Conservation (phyloP, 2,888 invertebrate species). For the Chrysina gloriosa region DNA sequence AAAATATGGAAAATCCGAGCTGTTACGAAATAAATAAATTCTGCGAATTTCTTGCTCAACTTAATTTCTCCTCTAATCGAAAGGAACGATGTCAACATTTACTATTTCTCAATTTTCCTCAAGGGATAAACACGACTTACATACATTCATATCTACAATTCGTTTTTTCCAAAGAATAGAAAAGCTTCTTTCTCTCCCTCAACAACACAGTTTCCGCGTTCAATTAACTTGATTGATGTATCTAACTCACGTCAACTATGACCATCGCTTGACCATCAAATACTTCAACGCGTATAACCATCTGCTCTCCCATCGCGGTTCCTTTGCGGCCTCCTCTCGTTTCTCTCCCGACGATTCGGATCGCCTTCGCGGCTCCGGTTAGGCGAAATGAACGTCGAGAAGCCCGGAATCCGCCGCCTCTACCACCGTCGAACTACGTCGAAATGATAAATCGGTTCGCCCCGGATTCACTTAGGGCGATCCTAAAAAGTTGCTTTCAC, state of each 20-base stretch:
- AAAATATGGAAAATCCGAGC: too few relatives aligned
- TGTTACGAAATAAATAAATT: too few relatives aligned
- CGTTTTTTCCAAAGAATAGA: neutral
- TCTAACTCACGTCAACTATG: neutral
- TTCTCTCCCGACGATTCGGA: neutral
- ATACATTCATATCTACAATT: neutral
- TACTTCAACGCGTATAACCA: neutral
- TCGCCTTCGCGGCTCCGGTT: neutral
- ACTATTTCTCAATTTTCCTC: too few relatives aligned
- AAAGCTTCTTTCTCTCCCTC: neutral
- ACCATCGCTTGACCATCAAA: neutral
- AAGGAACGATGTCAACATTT: too few relatives aligned
- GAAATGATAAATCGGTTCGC: too few relatives aligned
- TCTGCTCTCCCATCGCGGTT: neutral
- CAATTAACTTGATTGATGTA: slow-evolving; percentile 21
- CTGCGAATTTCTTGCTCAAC: too few relatives aligned
- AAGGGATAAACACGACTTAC: neutral
- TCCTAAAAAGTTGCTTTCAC: too few relatives aligned
- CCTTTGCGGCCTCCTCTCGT: neutral
- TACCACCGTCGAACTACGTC: too few relatives aligned
- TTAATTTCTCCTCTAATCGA: too few relatives aligned
- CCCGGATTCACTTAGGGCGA: too few relatives aligned
- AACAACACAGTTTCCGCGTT: neutral
- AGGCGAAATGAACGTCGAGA: too few relatives aligned
- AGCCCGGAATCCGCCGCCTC: too few relatives aligned